phyloP scores from a whole-genome alignment of 2,113 vertebrate genomes.

The Otocyon megalotis region DNA sequence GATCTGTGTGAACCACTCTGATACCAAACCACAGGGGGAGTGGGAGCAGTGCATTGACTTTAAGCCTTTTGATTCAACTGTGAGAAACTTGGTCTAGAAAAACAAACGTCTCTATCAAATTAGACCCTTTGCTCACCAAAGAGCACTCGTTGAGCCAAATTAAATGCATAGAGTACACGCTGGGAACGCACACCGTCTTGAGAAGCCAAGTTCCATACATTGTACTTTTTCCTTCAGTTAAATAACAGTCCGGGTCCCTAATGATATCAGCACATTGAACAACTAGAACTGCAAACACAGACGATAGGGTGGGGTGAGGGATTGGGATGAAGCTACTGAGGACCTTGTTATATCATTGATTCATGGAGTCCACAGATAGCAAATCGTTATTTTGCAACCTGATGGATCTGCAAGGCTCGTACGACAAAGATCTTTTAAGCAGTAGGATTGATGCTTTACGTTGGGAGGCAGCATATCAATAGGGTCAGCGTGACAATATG shows the following conservation, averaged over 20 bases:
- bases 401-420: slow-evolving; percentile 79
- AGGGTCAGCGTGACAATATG: slow-evolving; percentile 87
- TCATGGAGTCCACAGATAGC: slow-evolving; percentile 55
- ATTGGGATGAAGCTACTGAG: neutral
- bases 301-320: neutral
- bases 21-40: neutral
- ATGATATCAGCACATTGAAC: slow-evolving; percentile 61
- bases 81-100: neutral
- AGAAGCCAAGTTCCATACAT: slow-evolving; percentile 5
- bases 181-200: slow-evolving; percentile 52
- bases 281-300: slow-evolving; percentile 38
- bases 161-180: slow-evolving; percentile 29
- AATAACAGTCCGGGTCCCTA: slow-evolving; percentile 51
- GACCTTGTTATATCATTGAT: slow-evolving; percentile 75
- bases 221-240: slow-evolving; percentile 65
- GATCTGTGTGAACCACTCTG: neutral
- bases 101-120: neutral
- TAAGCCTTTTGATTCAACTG: slow-evolving; percentile 11
- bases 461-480: slow-evolving; percentile 85
- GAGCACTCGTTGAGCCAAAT: slow-evolving; percentile 56
- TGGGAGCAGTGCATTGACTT: neutral
- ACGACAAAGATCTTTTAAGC: slow-evolving; percentile 83
- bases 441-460: slow-evolving; percentile 81
- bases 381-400: slow-evolving; percentile 82
- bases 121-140: neutral